phyloP scores from a whole-genome alignment of 2,113 vertebrate species.

The Gadus macrocephalus region DNA sequence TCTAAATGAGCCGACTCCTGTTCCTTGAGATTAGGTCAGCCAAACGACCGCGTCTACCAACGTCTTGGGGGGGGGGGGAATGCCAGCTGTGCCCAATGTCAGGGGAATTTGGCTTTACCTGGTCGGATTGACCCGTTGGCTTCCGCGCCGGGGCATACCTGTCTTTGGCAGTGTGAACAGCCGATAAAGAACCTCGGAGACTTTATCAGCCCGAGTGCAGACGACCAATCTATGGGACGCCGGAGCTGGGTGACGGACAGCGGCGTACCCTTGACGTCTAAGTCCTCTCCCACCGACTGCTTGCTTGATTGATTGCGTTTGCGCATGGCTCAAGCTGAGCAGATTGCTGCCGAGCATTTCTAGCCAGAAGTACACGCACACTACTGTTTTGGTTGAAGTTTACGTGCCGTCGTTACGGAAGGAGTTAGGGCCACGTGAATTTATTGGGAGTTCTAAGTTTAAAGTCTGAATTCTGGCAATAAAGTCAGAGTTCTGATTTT shows the following conservation, averaged over 20 bases:
- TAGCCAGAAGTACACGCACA: slow-evolving; percentile 27
- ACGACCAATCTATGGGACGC: slow-evolving; percentile 44
- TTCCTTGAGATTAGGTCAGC: no score
- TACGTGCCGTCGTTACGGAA: slow-evolving; percentile 7
- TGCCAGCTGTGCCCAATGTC: neutral
- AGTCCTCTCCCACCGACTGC: slow-evolving; percentile 31
- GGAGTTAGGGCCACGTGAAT: no score
- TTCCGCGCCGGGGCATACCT: slow-evolving; percentile 10
- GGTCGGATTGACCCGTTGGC: slow-evolving; percentile 41
- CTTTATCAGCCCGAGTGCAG: slow-evolving; percentile 52
- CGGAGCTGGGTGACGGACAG: slow-evolving; percentile 55
- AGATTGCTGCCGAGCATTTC: slow-evolving; percentile 16
- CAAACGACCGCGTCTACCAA: no score
- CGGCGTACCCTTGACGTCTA: slow-evolving; percentile 51
- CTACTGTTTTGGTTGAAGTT: neutral
- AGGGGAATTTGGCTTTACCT: slow-evolving; percentile 7
- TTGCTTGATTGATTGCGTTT: slow-evolving; percentile 63
- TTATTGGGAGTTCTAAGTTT: no score
- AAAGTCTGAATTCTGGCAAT: no score
- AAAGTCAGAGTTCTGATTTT: no score
- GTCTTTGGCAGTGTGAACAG: slow-evolving; percentile 16
- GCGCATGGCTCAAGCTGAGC: slow-evolving; percentile 26
- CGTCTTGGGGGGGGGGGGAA: neutral
- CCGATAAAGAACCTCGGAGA: slow-evolving; percentile 41
- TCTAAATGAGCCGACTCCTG: no score